A percentile compares a stretch with the other conserved stretches of the same genome.
These are phyloP conservation scores for Dusona sp. DNA, from an alignment of 2,888 invertebrate genomes.

Conservation along the genomic window DNA sequence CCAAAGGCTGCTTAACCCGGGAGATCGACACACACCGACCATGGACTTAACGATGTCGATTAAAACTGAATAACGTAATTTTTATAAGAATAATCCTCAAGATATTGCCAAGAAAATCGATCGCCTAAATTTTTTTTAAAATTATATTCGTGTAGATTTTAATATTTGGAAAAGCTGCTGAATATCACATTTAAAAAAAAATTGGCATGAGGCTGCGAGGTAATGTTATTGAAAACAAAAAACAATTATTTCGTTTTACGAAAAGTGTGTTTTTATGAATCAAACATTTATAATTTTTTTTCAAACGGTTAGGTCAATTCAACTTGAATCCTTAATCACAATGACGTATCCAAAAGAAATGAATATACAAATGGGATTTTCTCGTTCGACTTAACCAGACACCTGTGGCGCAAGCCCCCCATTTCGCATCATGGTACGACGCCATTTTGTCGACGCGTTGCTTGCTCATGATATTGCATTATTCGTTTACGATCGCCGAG, in stretches of 20 bases:
- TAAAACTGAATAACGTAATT: too few relatives aligned
- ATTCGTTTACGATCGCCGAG: constrained; percentile 42
- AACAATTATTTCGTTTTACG: not conserved
- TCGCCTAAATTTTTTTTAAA: too few relatives aligned
- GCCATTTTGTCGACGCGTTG: constrained; percentile 32
- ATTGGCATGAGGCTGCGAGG: not conserved
- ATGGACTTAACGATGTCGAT: too few relatives aligned
- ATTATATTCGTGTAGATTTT: too few relatives aligned
- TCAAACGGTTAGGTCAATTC: not conserved
- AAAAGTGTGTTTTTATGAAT: too few relatives aligned
- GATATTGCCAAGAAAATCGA: too few relatives aligned
- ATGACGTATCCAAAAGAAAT: not conserved
- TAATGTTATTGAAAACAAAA: not conserved
- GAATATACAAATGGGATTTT: not conserved
- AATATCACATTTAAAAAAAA: too few relatives aligned
- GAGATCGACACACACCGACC: too few relatives aligned
- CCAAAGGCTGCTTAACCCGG: too few relatives aligned
- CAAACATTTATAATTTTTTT: too few relatives aligned
- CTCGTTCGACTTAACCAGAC: not conserved
- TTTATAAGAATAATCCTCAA: too few relatives aligned
- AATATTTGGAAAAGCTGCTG: too few relatives aligned
- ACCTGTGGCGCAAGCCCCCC: constrained; percentile 26
- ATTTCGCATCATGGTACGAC: constrained; percentile 19
- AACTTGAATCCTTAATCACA: not conserved
- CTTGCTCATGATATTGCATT: constrained; percentile 15